These are phyloP conservation scores for Drosophila algonquin DNA, from an alignment of 2,888 invertebrate genomes.

Conservation along the genomic window DNA sequence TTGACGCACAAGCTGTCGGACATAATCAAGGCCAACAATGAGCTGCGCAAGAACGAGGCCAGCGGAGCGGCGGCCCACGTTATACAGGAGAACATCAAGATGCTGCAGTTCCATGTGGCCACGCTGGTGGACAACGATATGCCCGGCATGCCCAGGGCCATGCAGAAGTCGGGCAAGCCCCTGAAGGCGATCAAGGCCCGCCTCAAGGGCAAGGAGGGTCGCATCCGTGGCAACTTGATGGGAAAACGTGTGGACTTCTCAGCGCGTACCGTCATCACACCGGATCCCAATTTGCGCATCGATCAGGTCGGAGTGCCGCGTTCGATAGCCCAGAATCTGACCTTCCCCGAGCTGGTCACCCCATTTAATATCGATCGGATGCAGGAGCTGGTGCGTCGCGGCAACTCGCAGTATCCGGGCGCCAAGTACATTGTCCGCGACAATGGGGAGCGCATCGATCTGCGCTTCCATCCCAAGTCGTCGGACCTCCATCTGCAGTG, in stretches of 20 bases:
- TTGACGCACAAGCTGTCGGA: constrained; percentile 99
- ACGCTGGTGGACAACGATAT: constrained; percentile 99
- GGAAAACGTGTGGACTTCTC: constrained; percentile 99
- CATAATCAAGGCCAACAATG: constrained; percentile 99
- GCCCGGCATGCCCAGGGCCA: constrained; percentile 98
- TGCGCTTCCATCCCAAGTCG: constrained; percentile 98
- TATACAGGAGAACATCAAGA: constrained; percentile 97
- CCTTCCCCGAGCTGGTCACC: constrained; percentile 99
- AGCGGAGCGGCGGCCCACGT: constrained; percentile 99
- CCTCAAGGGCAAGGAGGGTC: constrained; percentile 98
- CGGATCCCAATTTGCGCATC: constrained; percentile 96
- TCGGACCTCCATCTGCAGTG: constrained; percentile 98
- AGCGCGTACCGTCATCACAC: constrained; percentile 99
- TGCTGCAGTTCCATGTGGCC: constrained; percentile 99
- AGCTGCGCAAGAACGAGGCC: constrained; percentile 96
- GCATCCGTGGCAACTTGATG: constrained; percentile 99
- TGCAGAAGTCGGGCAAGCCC: constrained; percentile 99
- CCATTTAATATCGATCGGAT: constrained; percentile 99
- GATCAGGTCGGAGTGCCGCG: constrained; percentile 99
- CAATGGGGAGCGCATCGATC: constrained; percentile 99
- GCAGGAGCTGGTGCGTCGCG: constrained; percentile 95
- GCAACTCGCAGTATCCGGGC: constrained; percentile 99
- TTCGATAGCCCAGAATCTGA: constrained; percentile 99
- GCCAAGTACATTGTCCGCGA: constrained; percentile 99
- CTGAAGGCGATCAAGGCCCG: constrained; percentile 98